Evolutionary conservation across 37 sponge, comb jelly and placozoan species (phyloP).

Genomic region (Lycopodina hypogea): DNA sequence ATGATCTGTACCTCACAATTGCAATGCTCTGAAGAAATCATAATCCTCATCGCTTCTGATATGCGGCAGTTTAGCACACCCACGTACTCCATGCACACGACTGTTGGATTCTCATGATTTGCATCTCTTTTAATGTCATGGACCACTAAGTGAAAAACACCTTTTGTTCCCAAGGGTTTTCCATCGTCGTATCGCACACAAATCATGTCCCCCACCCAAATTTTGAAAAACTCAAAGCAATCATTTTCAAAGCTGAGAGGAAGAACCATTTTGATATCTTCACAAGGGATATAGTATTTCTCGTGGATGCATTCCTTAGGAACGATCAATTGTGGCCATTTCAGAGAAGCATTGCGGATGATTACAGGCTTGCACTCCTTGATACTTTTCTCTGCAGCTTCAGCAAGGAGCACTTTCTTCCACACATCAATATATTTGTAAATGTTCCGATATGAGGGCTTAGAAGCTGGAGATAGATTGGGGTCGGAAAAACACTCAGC

Average conservation of each 20-base stretch:
- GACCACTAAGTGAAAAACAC: slow-evolving; percentile 69
- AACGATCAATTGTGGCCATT: slow-evolving; percentile 56
- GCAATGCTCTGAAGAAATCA: neutral
- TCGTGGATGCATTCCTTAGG: slow-evolving; percentile 22
- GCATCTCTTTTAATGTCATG: too few species aligned
- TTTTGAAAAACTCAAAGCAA: slow-evolving; percentile 23
- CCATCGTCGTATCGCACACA: slow-evolving; percentile 60
- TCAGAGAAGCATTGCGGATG: slow-evolving; percentile 39
- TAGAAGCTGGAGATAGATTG: slow-evolving; percentile 40
- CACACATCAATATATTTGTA: slow-evolving; percentile 52
- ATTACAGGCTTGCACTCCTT: slow-evolving; percentile 12
- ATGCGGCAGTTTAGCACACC: slow-evolving; percentile 46
- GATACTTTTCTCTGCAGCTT: slow-evolving; percentile 55
- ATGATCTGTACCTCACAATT: slow-evolving; percentile 66
- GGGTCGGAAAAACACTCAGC: slow-evolving; percentile 64
- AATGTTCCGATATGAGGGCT: slow-evolving; percentile 15
- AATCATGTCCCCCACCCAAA: slow-evolving; percentile 53
- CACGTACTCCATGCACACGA: slow-evolving; percentile 23
- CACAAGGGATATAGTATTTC: slow-evolving; percentile 19
- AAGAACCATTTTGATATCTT: neutral
- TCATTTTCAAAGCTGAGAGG: slow-evolving; percentile 17
- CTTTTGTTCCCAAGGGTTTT: neutral
- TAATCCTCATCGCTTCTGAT: slow-evolving; percentile 23
- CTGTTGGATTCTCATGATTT: neutral
- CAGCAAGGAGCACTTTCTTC: slow-evolving; percentile 63